phyloP scores from a whole-genome alignment of 2,797 vertebrate species.

The Pantherophis alleghaniensis region DNA sequence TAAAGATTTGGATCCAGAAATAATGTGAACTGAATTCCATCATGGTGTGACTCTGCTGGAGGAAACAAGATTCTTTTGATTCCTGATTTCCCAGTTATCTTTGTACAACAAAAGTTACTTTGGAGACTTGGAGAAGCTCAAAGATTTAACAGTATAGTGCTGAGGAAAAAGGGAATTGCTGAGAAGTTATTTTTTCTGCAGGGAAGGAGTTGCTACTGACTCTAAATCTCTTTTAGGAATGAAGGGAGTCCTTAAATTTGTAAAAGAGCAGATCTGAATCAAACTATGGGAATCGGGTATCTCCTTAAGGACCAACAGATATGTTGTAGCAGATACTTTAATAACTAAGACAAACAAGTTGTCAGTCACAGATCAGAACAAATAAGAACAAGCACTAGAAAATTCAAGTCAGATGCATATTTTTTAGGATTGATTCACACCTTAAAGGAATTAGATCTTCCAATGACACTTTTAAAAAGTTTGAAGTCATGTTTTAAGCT shows the following conservation, averaged over 20 bases:
- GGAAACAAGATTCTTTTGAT: neutral
- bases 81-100: neutral
- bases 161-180: neutral
- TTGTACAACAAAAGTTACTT: neutral
- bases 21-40: neutral
- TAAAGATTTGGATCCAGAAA: neutral
- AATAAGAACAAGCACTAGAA: too few relatives aligned
- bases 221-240: neutral
- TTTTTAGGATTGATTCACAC: too few relatives aligned
- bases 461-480: too few relatives aligned
- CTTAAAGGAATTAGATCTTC: too few relatives aligned
- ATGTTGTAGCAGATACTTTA: too few relatives aligned
- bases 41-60: neutral
- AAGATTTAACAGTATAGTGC: neutral
- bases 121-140: neutral
- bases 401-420: too few relatives aligned
- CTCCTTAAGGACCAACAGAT: neutral
- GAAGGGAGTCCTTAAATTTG: neutral
- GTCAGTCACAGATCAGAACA: too few relatives aligned
- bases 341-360: too few relatives aligned
- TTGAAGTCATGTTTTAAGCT: too few relatives aligned
- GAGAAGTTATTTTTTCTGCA: neutral
- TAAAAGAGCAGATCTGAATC: neutral
- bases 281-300: too few relatives aligned
- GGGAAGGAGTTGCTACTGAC: neutral